phyloP scores from a whole-genome alignment of 2,797 vertebrate genomes.

The Oryzias sinensis region DNA sequence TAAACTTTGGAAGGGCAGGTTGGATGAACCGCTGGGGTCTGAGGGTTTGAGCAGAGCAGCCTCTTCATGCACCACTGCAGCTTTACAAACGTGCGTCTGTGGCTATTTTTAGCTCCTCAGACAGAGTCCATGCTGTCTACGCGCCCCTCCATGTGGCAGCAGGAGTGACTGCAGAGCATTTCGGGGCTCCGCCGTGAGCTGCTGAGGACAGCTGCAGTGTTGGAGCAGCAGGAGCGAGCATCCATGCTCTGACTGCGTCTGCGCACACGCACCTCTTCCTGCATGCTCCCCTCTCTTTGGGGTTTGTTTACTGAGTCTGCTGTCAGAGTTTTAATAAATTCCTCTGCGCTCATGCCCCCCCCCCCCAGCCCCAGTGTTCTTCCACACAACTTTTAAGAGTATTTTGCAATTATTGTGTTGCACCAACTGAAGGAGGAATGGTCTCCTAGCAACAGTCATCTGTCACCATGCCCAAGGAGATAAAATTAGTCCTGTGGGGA shows the following conservation, averaged over 20 bases:
- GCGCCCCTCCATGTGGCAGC: background rate
- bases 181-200: too few relatives aligned
- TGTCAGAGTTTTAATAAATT: constrained; percentile 35
- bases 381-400: constrained; percentile 71
- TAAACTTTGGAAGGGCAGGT: too few relatives aligned
- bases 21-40: too few relatives aligned
- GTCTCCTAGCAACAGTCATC: constrained; percentile 82
- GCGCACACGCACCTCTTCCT: background rate
- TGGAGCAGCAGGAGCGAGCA: too few relatives aligned
- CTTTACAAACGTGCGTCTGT: constrained; percentile 13
- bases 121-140: constrained; percentile 8
- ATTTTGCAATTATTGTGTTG: constrained; percentile 79
- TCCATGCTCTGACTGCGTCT: too few relatives aligned
- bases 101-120: constrained; percentile 21
- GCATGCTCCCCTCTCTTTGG: too few relatives aligned
- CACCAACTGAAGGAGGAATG: constrained; percentile 68
- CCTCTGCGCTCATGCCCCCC: constrained; percentile 32
- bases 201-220: too few relatives aligned
- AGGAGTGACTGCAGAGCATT: too few relatives aligned
- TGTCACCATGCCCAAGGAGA: constrained; percentile 69
- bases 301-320: background rate
- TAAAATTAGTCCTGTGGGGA: constrained; percentile 69
- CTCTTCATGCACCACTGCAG: constrained; percentile 8
- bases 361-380: constrained; percentile 49
- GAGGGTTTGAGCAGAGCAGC: background rate